Evolutionary conservation across 2,797 vertebrate genomes (phyloP).

Genomic region (Halcyon badia): DNA sequence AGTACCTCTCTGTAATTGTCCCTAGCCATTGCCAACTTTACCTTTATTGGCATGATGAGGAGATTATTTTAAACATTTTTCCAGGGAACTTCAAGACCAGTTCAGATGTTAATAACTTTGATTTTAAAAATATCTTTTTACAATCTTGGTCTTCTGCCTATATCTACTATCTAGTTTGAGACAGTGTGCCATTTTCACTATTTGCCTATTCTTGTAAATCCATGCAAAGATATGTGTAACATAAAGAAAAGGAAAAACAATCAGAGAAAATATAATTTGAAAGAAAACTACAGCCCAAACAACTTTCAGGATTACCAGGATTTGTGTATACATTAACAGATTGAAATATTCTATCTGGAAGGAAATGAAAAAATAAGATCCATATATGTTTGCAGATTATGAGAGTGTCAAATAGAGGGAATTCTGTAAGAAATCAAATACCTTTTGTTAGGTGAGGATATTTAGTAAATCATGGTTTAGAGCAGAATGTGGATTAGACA

Average conservation of each 20-base stretch:
- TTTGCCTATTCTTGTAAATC: background rate
- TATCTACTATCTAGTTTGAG: background rate
- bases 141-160: background rate
- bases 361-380: conserved; percentile 45
- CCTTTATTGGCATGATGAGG: background rate
- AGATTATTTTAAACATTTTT: background rate
- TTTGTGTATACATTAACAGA: conserved; percentile 39
- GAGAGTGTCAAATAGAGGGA: background rate
- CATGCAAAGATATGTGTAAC: background rate
- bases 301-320: conserved; percentile 23
- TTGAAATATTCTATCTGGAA: background rate
- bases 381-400: conserved; percentile 8
- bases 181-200: background rate
- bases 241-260: background rate
- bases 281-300: conserved; percentile 23
- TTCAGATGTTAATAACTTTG: background rate
- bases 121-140: background rate
- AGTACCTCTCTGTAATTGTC: background rate
- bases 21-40: background rate
- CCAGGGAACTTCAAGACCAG: background rate
- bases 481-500: conserved; percentile 46
- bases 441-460: background rate
- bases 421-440: conserved; percentile 34
- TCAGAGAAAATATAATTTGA: background rate
- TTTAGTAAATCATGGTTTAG: conserved; percentile 48